Conservation (phyloP, 2,113 vertebrate genomes). For the Gadus macrocephalus region DNA sequence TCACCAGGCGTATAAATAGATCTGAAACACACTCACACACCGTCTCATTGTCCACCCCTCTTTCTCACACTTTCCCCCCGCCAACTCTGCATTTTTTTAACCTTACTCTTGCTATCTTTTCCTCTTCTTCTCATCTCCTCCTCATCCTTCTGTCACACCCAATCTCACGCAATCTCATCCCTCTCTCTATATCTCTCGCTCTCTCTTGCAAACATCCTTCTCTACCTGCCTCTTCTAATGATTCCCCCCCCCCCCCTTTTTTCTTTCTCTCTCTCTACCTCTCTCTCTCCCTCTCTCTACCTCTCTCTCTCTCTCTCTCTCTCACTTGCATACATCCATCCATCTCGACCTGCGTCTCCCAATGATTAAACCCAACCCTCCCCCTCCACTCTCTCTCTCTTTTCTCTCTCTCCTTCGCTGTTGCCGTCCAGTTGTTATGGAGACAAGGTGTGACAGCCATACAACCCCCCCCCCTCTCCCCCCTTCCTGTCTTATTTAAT, state of each 20-base stretch:
- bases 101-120: background rate
- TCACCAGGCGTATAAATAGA: conserved; percentile 48
- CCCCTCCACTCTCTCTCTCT: conserved; percentile 7
- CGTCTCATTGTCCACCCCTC: background rate
- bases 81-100: background rate
- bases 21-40: background rate
- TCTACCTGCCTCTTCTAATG: background rate
- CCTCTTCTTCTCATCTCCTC: background rate
- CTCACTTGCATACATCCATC: background rate
- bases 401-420: background rate
- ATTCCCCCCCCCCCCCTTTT: background rate
- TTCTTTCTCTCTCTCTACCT: conserved; percentile 7
- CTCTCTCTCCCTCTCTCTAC: background rate
- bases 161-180: background rate
- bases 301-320: too few species aligned
- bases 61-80: background rate
- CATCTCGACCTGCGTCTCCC: background rate
- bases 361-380: background rate
- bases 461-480: background rate
- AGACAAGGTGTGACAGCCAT: background rate
- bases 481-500: background rate
- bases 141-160: background rate
- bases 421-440: background rate
- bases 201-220: background rate
- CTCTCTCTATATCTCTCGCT: too few species aligned